phyloP scores from a whole-genome alignment of 2,797 vertebrate species.

The Molossus alvarezi region DNA sequence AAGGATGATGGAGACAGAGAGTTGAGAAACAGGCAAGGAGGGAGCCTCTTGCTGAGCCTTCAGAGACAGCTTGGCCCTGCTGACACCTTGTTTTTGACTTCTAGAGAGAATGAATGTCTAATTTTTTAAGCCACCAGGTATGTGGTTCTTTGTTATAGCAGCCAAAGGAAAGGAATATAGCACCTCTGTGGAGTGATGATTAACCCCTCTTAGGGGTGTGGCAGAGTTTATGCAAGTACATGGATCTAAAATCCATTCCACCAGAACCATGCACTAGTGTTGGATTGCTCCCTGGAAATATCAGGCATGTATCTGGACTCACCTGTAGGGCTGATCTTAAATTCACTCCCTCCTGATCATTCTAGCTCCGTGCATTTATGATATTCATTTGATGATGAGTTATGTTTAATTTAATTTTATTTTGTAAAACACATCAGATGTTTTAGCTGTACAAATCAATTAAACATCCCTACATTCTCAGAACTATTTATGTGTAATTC shows the following conservation, averaged over 20 bases:
- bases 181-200: neutral
- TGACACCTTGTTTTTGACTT: neutral
- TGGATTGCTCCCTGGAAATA: neutral
- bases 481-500: slow-evolving; percentile 43
- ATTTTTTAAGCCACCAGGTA: neutral
- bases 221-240: neutral
- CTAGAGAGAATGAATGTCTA: neutral
- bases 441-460: slow-evolving; percentile 34
- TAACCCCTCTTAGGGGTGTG: neutral
- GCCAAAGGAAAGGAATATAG: neutral
- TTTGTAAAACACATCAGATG: slow-evolving; percentile 51
- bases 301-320: neutral
- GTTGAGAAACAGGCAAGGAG: neutral
- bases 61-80: neutral
- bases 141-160: neutral
- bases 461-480: slow-evolving; percentile 1
- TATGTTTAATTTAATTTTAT: neutral
- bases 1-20: neutral
- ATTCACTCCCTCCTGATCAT: neutral
- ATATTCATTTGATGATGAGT: neutral
- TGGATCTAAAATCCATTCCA: neutral
- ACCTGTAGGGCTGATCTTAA: neutral
- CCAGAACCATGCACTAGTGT: neutral
- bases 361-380: slow-evolving; percentile 12
- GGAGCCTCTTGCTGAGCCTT: neutral